Conservation (phyloP, 2,797 vertebrate species). For the Cossypha niveicapilla region DNA sequence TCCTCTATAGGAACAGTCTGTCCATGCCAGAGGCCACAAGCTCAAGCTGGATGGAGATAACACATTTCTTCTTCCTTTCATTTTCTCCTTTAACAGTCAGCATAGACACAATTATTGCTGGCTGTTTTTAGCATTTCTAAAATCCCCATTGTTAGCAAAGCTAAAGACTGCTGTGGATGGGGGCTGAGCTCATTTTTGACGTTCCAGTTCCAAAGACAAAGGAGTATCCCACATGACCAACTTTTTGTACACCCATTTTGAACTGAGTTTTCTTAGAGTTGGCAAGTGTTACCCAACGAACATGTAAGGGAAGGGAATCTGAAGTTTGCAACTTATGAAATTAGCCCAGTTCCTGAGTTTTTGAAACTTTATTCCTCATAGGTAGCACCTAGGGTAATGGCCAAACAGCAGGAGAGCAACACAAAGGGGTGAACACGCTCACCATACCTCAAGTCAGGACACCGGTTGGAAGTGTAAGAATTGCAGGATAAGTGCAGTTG, state of each 20-base stretch:
- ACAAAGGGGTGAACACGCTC: accelerated
- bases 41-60: background rate
- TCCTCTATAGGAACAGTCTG: background rate
- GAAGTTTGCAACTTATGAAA: background rate
- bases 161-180: background rate
- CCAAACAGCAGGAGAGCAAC: background rate
- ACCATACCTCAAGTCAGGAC: accelerated
- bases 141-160: background rate
- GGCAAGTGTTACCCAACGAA: background rate
- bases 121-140: background rate
- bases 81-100: background rate
- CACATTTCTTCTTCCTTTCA: background rate
- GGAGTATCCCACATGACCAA: background rate
- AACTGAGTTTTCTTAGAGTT: background rate
- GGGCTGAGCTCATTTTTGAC: background rate
- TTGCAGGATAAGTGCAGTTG: accelerated
- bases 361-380: background rate
- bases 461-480: background rate
- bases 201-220: background rate
- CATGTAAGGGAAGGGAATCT: background rate
- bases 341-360: background rate
- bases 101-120: background rate
- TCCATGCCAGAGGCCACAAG: background rate
- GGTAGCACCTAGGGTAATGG: accelerated
- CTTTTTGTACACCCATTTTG: background rate